A percentile compares a stretch with the other conserved stretches of the same genome.
Conservation (phyloP, 2,888 invertebrate genomes). For the Ceratothoa steindachneri region DNA sequence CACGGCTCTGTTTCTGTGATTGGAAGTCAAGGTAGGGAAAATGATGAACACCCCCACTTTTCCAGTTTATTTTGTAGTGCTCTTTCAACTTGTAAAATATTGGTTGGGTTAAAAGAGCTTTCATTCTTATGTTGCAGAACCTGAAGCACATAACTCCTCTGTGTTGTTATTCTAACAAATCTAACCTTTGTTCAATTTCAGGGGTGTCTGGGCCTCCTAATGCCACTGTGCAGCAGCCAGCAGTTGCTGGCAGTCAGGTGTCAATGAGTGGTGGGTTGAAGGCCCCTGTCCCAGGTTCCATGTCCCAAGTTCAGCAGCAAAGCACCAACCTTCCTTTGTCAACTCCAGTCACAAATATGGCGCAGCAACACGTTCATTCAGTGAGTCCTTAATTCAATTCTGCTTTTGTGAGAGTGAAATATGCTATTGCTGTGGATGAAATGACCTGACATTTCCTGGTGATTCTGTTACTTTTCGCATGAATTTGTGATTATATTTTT, state of each 20-base stretch:
- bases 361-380: conserved; percentile 40
- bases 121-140: too few relatives aligned
- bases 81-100: too few relatives aligned
- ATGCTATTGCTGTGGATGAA: too few relatives aligned
- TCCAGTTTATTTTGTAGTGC: too few relatives aligned
- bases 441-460: too few relatives aligned
- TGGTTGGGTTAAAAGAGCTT: too few relatives aligned
- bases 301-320: neutral
- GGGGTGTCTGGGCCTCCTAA: neutral
- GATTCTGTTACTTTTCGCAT: neutral
- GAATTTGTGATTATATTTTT: neutral
- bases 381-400: conserved; percentile 24
- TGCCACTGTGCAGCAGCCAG: neutral
- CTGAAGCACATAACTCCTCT: too few relatives aligned
- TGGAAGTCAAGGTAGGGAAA: neutral
- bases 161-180: too few relatives aligned
- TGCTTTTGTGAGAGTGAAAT: too few relatives aligned
- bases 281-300: neutral
- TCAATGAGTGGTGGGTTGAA: neutral
- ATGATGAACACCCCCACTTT: too few relatives aligned
- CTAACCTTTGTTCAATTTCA: too few relatives aligned
- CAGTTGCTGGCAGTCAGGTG: neutral
- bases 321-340: neutral
- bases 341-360: neutral
- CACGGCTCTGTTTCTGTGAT: neutral